Conservation (phyloP, 2,113 vertebrate species). For the Atherinomorus stipes region DNA sequence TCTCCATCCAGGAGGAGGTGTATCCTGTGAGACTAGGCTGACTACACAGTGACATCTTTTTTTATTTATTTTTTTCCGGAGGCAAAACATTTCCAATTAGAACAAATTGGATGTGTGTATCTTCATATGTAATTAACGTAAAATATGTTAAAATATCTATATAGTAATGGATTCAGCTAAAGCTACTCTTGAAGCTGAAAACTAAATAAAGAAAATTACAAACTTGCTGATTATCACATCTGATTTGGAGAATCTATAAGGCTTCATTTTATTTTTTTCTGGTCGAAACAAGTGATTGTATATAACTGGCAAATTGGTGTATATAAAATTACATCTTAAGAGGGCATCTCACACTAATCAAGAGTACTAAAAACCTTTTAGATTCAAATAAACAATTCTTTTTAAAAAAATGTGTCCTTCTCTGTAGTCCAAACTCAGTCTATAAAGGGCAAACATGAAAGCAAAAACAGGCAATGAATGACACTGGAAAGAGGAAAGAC, state of each 20-base stretch:
- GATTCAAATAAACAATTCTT: neutral
- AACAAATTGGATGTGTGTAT: neutral
- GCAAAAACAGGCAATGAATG: neutral
- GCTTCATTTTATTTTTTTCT: neutral
- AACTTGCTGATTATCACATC: neutral
- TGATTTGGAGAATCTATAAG: neutral
- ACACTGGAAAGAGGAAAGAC: neutral
- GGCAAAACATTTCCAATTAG: neutral
- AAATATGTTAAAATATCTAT: too few species aligned
- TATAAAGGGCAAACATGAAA: neutral
- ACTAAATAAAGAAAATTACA: neutral
- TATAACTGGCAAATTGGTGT: too few species aligned
- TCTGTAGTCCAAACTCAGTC: neutral
- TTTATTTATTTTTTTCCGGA: neutral
- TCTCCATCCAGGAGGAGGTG: slow-evolving; percentile 24
- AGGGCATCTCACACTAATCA: too few species aligned
- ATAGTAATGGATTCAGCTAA: too few species aligned
- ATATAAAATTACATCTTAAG: too few species aligned
- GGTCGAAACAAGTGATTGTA: too few species aligned
- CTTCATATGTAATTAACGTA: too few species aligned
- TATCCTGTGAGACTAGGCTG: neutral
- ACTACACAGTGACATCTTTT: neutral
- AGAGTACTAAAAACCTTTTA: neutral
- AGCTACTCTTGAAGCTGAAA: neutral
- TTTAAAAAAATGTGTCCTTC: neutral